A percentile compares a stretch with the other conserved stretches of the same genome.
These are phyloP conservation scores for Mirounga angustirostris DNA, from an alignment of 2,113 vertebrate genomes.

Conservation along the genomic window DNA sequence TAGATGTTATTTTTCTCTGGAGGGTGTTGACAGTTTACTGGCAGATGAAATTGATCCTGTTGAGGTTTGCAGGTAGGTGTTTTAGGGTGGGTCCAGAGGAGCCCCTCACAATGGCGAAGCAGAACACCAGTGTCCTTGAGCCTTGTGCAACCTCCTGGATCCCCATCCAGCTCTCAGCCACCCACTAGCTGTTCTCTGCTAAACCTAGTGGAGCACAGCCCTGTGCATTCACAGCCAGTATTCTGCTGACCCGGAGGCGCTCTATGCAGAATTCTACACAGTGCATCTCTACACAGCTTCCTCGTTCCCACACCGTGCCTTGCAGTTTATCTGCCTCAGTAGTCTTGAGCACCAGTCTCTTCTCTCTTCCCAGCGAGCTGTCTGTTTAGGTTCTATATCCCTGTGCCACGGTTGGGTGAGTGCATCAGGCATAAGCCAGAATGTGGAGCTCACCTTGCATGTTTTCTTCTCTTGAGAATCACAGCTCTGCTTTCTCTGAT, in stretches of 20 bases:
- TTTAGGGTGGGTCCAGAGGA: not conserved
- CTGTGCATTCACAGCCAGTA: not conserved
- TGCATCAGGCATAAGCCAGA: not conserved
- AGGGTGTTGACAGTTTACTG: not conserved
- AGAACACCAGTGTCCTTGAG: not conserved
- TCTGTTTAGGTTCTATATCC: not conserved
- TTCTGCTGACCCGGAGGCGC: not conserved
- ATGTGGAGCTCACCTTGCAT: not conserved
- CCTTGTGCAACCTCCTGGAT: not conserved
- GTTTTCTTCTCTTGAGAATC: not conserved
- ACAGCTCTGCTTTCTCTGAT: not conserved
- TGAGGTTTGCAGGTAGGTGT: not conserved
- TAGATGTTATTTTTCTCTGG: not conserved
- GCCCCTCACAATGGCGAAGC: not conserved
- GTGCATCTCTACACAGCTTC: not conserved
- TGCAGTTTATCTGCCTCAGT: not conserved
- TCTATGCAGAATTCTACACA: not conserved
- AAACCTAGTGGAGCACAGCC: not conserved
- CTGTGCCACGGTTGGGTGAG: not conserved
- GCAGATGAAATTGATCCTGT: not conserved
- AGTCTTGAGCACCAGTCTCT: not conserved
- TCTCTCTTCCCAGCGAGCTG: not conserved
- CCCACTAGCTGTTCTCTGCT: not conserved
- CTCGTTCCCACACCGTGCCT: not conserved
- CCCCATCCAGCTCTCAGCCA: not conserved